Base-by-base conservation (phyloP, 2,888 invertebrate species). In the Papilio elwesi region DNA sequence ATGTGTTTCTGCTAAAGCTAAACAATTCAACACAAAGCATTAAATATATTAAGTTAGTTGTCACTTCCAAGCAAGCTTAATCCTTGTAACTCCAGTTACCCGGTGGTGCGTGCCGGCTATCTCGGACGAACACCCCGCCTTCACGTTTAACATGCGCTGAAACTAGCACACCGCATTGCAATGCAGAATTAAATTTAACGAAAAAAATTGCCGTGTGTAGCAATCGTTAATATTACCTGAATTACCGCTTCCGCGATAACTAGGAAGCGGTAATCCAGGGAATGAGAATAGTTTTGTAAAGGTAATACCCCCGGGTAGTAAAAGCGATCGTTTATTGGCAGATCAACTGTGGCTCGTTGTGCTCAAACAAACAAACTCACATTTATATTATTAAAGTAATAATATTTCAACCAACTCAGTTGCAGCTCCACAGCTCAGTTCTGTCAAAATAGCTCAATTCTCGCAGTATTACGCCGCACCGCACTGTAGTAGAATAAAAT, bases 71-170 rank as follows among this genome's bases (percentile, higher is more conserved):
- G 6, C 13, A 47, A 64, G 11, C 26, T 55, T 16, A 47, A n/a
- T 70, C 52, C 52, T 11, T 64, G 26, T 57, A 69, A 75, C 15
- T 74, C 71, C 76, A 76, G 75, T 64, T 49, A 49, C 15, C 16
- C 75, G 57, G 64, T 78, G 79, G 81, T 81, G 83, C 81, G 82
- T 83, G 79, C 71, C 71, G 76, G 82, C 82, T 86, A 87, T 87
- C 86, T 84, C 77, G 73, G 71, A 76, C 75, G 76, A 79, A 76
- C 87, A 87, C 82, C 78, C 77, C 74, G 74, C 73, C 74, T 75
- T 59, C 72, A 73, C 75, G 73, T 78, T 26, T 78, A 78, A 77
- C 79, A 81, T 74, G 77, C 74, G 77, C 77, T 74, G 74, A 78
- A 79, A 80, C 76, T 71, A 72, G 70, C 74, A 71, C 57, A 57